phyloP scores from a whole-genome alignment of 92 coral and sea anemone species.

The Epizoanthus illoricatus region DNA sequence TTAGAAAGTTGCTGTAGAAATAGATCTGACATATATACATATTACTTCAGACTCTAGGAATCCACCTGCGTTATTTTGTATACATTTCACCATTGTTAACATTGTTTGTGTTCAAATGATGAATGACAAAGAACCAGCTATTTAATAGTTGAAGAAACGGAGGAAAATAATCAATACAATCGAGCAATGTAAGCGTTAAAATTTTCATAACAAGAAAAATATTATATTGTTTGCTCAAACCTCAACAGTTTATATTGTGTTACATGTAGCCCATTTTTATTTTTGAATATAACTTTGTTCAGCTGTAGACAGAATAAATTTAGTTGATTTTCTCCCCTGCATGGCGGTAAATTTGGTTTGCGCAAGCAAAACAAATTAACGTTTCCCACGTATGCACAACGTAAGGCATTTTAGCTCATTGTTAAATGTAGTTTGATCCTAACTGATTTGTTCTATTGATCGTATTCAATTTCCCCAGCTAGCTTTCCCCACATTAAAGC shows the following conservation, averaged over 20 bases:
- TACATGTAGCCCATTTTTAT: too few relatives aligned
- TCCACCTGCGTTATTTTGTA: constrained; percentile 29
- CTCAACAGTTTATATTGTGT: too few relatives aligned
- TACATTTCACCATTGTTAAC: background rate
- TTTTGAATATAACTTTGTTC: too few relatives aligned
- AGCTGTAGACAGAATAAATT: too few relatives aligned
- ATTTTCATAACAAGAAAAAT: background rate
- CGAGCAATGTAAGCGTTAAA: background rate
- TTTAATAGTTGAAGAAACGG: too few relatives aligned
- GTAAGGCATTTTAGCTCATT: background rate
- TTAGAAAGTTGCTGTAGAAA: constrained; percentile 12
- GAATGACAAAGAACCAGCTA: background rate
- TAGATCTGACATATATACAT: background rate
- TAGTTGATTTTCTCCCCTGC: background rate
- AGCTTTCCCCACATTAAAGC: background rate
- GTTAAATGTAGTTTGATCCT: background rate
- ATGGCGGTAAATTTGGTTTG: background rate
- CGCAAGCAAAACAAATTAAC: background rate
- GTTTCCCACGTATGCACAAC: background rate
- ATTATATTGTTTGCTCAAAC: too few relatives aligned
- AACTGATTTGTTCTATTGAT: background rate
- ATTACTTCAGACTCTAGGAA: constrained; percentile 8
- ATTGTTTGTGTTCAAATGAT: background rate
- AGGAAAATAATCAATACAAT: background rate
- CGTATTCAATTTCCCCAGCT: background rate